These are phyloP conservation scores for Peucedramus taeniatus DNA, from an alignment of 2,113 vertebrate genomes.

Conservation along the genomic window DNA sequence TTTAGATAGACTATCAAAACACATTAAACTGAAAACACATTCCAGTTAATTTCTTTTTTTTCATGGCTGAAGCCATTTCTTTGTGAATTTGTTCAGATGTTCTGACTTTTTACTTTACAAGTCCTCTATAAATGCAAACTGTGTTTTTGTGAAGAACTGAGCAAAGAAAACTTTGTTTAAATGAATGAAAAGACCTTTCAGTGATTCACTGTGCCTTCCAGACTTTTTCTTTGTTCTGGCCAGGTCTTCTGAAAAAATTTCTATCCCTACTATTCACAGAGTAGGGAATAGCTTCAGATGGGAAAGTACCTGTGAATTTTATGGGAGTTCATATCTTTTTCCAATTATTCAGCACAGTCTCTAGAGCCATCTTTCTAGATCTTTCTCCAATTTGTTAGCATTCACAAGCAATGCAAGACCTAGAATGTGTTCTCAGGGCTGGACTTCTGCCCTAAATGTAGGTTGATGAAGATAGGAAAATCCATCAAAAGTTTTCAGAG, in stretches of 20 bases:
- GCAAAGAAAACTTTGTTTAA: background rate
- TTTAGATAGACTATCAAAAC: background rate
- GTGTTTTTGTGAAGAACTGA: background rate
- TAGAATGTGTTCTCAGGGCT: background rate
- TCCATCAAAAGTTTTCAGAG: background rate
- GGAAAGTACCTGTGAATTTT: background rate
- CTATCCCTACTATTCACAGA: background rate
- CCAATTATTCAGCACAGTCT: background rate
- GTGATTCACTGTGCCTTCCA: background rate
- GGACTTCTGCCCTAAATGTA: background rate
- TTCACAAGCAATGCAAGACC: background rate
- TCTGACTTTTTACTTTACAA: background rate
- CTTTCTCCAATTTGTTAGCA: background rate
- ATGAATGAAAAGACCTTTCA: background rate
- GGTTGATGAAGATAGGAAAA: background rate
- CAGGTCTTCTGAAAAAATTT: background rate
- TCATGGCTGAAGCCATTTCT: background rate
- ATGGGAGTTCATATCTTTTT: background rate
- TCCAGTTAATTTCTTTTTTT: background rate
- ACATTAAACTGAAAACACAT: background rate
- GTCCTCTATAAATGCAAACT: background rate
- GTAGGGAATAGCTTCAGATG: background rate
- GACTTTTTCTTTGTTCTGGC: background rate
- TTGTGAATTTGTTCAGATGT: background rate
- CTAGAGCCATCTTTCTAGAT: background rate